phyloP scores from a whole-genome alignment of 2,888 invertebrate species.

The Anthrax anthrax region DNA sequence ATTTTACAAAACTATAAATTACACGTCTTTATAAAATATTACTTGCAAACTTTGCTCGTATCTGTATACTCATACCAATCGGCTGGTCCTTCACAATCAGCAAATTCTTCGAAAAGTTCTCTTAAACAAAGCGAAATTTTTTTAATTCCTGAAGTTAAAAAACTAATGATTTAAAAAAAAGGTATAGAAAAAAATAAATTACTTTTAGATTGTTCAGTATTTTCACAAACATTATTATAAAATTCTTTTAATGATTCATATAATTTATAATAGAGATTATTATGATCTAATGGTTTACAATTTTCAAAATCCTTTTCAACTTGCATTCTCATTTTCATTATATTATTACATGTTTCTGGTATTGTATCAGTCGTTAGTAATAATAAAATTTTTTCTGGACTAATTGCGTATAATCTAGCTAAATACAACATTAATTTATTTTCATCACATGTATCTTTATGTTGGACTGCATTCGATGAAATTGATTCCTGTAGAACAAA shows the following conservation, averaged over 20 bases:
- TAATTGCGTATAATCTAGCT: constrained; percentile 38
- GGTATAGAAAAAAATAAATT: too few relatives aligned
- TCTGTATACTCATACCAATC: constrained; percentile 41
- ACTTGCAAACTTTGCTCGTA: constrained; percentile 34
- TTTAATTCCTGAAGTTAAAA: constrained; percentile 20
- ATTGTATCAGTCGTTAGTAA: constrained; percentile 32
- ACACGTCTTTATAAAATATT: constrained; percentile 6
- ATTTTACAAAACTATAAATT: constrained; percentile 5
- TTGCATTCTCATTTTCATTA: constrained; percentile 24
- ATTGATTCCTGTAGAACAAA: too few relatives aligned
- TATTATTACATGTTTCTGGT: constrained; percentile 20
- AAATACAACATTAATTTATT: constrained; percentile 36
- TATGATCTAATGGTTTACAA: constrained; percentile 29
- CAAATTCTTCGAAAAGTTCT: constrained; percentile 36
- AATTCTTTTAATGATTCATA: constrained; percentile 34
- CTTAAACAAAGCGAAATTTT: constrained; percentile 30
- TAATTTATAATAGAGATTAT: constrained; percentile 37
- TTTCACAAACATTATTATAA: constrained; percentile 31
- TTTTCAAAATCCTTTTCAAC: constrained; percentile 30
- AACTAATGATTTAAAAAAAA: not conserved
- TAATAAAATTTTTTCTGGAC: constrained; percentile 39
- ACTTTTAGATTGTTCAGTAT: constrained; percentile 10
- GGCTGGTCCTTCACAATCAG: constrained; percentile 38
- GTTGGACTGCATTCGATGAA: not conserved
- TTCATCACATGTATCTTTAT: constrained; percentile 23